These are phyloP conservation scores for Tetramorium bicarinatum DNA, from an alignment of 2,888 invertebrate genomes.

Conservation along the genomic window DNA sequence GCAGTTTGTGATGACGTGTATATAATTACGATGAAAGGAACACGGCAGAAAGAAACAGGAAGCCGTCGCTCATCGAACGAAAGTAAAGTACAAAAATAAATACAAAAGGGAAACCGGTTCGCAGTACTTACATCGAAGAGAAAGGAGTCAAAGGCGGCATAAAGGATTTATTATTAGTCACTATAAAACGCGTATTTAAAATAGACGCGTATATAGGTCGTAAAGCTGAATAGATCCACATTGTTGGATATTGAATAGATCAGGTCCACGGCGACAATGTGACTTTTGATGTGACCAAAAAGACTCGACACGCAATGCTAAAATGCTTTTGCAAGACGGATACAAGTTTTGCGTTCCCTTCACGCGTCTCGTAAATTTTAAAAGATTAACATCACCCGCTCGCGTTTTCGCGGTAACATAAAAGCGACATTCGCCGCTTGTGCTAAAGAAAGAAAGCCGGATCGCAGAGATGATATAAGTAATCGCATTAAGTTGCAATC, in stretches of 20 bases:
- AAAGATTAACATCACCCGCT: slow-evolving; percentile 11
- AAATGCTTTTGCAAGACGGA: background rate
- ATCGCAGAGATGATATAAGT: slow-evolving; percentile 32
- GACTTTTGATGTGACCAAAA: slow-evolving; percentile 19
- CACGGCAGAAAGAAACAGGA: slow-evolving; percentile 24
- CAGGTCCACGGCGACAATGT: slow-evolving; percentile 7
- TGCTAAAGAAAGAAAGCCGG: slow-evolving; percentile 26
- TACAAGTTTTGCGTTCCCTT: background rate
- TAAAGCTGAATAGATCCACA: slow-evolving; percentile 52
- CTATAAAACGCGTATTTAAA: slow-evolving; percentile 61
- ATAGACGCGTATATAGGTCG: slow-evolving; percentile 52
- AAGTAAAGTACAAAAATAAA: slow-evolving; percentile 52
- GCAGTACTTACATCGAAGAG: slow-evolving; percentile 11
- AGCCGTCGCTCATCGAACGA: slow-evolving; percentile 43
- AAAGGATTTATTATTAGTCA: slow-evolving; percentile 71
- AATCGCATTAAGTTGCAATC: slow-evolving; percentile 20
- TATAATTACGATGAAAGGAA: slow-evolving; percentile 42
- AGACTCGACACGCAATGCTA: background rate
- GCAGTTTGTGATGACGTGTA: slow-evolving; percentile 13
- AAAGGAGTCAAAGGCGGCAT: slow-evolving; percentile 52
- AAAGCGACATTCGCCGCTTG: slow-evolving; percentile 7
- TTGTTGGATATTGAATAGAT: slow-evolving; percentile 27
- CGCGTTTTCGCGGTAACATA: slow-evolving; percentile 5
- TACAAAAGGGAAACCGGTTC: slow-evolving; percentile 36
- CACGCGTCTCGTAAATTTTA: background rate